Conservation (phyloP, 2,113 vertebrate species). For the Oxyruncus cristatus region DNA sequence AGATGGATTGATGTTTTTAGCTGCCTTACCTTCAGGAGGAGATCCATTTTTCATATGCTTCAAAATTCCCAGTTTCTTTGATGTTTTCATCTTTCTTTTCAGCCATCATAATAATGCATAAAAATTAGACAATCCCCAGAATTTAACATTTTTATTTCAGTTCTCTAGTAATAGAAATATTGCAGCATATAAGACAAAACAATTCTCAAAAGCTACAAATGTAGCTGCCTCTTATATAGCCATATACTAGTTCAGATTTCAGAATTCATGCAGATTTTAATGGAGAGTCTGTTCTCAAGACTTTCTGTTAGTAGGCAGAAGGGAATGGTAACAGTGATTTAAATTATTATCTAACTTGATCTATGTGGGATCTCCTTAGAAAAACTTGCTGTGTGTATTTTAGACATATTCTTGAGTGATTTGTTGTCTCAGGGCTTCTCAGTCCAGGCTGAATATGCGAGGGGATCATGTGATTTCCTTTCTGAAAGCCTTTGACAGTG, state of each 20-base stretch:
- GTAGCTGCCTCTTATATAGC: not conserved
- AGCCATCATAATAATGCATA: not conserved
- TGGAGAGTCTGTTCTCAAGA: not conserved
- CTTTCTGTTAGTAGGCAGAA: not conserved
- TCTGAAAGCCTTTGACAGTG: not conserved
- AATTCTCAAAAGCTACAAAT: not conserved
- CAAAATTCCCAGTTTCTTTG: not conserved
- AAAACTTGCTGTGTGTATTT: not conserved
- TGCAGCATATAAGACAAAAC: not conserved
- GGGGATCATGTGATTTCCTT: not conserved
- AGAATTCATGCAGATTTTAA: not conserved
- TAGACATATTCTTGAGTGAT: not conserved
- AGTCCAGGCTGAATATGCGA: not conserved
- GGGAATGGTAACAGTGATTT: not conserved
- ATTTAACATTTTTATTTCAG: not conserved
- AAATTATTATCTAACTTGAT: not conserved
- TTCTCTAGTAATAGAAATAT: not conserved
- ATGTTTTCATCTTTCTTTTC: not conserved
- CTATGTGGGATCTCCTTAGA: not conserved
- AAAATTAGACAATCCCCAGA: not conserved
- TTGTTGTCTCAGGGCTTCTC: not conserved
- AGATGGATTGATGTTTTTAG: not conserved
- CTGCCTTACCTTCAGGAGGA: not conserved
- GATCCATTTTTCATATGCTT: not conserved
- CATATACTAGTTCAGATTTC: not conserved